Evolutionary conservation across 2,797 vertebrate genomes (phyloP), one percentile per base, ranked within the genome.

Genomic region (Spheniscus humboldti): DNA sequence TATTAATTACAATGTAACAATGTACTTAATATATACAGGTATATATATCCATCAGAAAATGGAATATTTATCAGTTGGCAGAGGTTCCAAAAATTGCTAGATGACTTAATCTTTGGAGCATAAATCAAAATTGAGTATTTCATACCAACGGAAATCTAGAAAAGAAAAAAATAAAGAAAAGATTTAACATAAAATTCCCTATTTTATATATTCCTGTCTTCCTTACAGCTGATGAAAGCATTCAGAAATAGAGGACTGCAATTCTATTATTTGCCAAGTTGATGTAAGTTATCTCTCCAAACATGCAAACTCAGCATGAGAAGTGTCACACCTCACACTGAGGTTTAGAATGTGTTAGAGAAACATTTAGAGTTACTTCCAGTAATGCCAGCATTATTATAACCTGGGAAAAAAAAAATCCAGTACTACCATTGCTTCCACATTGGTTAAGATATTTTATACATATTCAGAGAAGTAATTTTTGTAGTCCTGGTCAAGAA

Each of bases 111-210:
- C 1, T 74, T 48, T 45, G 31, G 16, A 80, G 2, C 2, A 39
- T 18, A 73, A 73, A 68, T 41, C n/a, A 67, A 60, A 33, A 78
- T 7, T 30, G 7, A 76, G 3, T 41, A 43, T 52, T 60, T 73
- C 4, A 43, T 72, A 35, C 4, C 19, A 52, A 25, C 45, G 16
- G 4, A 85, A 82, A 63, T 18, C 4, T 47, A 71, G 18, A 67
- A 67, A 78, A 41, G 3, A 2, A 55, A 71, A 62, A 71, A 57
- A 18, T 31, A 47, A 82, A 82, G 16, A 39, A 69, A 57, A 48
- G 0, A 31, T 28, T 64, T 56, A 2, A 28, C 2, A 24, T 59
- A 50, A 59, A 39, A 47, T 52, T 50, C 4, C 7, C 2, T 41
- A 5, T 55, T 81, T 74, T 41, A 16, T 60, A 18, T 45, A 37